Percentiles rank a stretch among this genome's conserved stretches.
Conservation (phyloP, 2,797 vertebrate species). For the Syngnathus acus region DNA sequence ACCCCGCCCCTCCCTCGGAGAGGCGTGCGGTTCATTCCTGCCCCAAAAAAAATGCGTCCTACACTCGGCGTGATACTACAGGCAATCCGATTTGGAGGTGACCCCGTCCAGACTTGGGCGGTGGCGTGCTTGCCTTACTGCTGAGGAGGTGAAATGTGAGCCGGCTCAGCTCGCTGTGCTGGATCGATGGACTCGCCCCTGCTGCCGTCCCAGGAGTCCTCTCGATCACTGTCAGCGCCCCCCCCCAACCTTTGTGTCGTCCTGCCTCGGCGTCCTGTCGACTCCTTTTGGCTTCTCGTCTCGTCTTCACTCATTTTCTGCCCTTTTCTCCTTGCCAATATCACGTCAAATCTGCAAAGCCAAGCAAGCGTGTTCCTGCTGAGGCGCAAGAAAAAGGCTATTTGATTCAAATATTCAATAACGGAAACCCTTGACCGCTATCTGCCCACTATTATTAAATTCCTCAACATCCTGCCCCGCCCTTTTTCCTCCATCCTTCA, state of each 20-base stretch:
- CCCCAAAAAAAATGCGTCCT: not conserved
- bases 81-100: slow-evolving; percentile 45
- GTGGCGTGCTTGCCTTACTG: slow-evolving; percentile 41
- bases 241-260: slow-evolving; percentile 31
- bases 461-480: not conserved
- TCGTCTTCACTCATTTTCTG: slow-evolving; percentile 4
- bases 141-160: slow-evolving; percentile 64
- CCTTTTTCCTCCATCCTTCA: slow-evolving; percentile 14
- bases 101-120: slow-evolving; percentile 61
- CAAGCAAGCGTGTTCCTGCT: not conserved
- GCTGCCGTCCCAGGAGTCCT: slow-evolving; percentile 50
- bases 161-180: slow-evolving; percentile 55
- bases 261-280: slow-evolving; percentile 16
- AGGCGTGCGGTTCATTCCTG: slow-evolving; percentile 17
- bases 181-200: slow-evolving; percentile 62
- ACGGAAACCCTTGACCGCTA: not conserved
- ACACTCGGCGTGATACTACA: not conserved
- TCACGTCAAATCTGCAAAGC: not conserved
- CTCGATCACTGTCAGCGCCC: slow-evolving; percentile 58
- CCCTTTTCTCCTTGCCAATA: not conserved
- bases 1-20: slow-evolving; percentile 17
- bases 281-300: not conserved
- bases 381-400: not conserved
- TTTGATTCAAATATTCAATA: not conserved
- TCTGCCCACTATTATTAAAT: not conserved